phyloP scores from a whole-genome alignment of 2,888 invertebrate species.

The Macropis europaea region DNA sequence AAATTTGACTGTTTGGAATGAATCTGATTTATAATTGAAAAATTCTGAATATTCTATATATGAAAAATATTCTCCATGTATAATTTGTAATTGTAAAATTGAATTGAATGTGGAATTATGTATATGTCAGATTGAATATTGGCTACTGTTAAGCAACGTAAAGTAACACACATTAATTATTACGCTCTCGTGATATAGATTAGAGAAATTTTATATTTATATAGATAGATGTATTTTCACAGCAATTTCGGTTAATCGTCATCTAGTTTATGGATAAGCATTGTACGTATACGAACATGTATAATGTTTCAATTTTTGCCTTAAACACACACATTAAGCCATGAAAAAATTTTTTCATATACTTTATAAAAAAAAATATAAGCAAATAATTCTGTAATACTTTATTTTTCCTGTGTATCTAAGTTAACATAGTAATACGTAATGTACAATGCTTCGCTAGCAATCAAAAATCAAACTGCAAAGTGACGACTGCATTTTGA shows the following conservation, averaged over 20 bases:
- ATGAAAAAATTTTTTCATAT: slow-evolving; percentile 29
- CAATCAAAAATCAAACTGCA: slow-evolving; percentile 14
- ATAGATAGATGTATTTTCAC: slow-evolving; percentile 4
- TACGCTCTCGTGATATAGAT: neutral
- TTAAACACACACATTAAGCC: slow-evolving; percentile 18
- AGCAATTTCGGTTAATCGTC: slow-evolving; percentile 3
- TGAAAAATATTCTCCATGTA: slow-evolving; percentile 12
- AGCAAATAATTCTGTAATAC: slow-evolving; percentile 6
- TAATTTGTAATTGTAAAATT: slow-evolving; percentile 32
- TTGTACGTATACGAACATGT: neutral
- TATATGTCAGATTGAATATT: slow-evolving; percentile 8
- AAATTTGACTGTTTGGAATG: neutral
- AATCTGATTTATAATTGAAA: slow-evolving; percentile 10
- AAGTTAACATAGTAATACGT: slow-evolving; percentile 29
- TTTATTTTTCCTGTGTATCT: slow-evolving; percentile 26
- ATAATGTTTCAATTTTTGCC: slow-evolving; percentile 18
- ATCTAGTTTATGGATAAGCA: neutral
- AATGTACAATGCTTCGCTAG: slow-evolving; percentile 6
- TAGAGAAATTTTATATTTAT: slow-evolving; percentile 17
- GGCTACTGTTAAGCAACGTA: slow-evolving; percentile 14
- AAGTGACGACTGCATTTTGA: slow-evolving; percentile 21
- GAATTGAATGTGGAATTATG: slow-evolving; percentile 17
- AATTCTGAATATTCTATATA: slow-evolving; percentile 19
- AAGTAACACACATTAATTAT: slow-evolving; percentile 3
- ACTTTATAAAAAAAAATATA: slow-evolving; percentile 18